Conservation (phyloP, 2,888 invertebrate genomes). For the Emmelina monodactyla region DNA sequence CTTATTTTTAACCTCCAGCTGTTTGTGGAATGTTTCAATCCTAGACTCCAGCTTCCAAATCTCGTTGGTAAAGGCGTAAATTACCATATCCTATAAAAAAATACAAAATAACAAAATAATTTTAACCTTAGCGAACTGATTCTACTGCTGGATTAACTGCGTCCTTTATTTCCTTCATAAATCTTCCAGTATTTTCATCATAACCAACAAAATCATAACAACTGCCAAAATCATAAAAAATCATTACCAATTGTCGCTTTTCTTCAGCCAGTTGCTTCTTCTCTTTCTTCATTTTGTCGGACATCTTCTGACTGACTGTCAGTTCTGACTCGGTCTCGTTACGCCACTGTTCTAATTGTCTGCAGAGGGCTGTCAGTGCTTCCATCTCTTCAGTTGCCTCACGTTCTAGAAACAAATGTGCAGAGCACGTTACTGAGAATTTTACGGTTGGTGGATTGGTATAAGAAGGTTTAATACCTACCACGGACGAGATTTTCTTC, state of each 20-base stretch:
- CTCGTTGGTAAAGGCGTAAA: slow-evolving; percentile 73
- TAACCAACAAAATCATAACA: background rate
- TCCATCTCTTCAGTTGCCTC: slow-evolving; percentile 67
- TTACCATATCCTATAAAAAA: slow-evolving; percentile 65
- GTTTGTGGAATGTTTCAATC: slow-evolving; percentile 69
- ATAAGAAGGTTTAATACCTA: slow-evolving; percentile 14
- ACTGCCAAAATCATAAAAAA: background rate
- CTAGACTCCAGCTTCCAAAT: slow-evolving; percentile 75
- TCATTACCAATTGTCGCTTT: slow-evolving; percentile 61
- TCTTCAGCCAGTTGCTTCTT: slow-evolving; percentile 62
- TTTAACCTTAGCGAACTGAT: too few relatives aligned
- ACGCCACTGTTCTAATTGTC: slow-evolving; percentile 70
- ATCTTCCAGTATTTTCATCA: too few relatives aligned
- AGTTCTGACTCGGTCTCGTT: slow-evolving; percentile 70
- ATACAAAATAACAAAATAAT: slow-evolving; percentile 2
- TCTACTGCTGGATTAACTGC: too few relatives aligned
- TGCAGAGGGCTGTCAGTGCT: slow-evolving; percentile 58
- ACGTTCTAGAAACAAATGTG: slow-evolving; percentile 36
- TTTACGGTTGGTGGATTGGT: background rate
- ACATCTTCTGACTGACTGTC: slow-evolving; percentile 69
- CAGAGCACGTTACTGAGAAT: too few relatives aligned
- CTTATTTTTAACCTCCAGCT: slow-evolving; percentile 69
- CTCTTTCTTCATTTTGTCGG: slow-evolving; percentile 69
- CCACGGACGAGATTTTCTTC: slow-evolving; percentile 48
- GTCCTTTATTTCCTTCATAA: too few relatives aligned